These are phyloP conservation scores for Halcyon leucocephala DNA, from an alignment of 2,797 vertebrate genomes.

Conservation along the genomic window DNA sequence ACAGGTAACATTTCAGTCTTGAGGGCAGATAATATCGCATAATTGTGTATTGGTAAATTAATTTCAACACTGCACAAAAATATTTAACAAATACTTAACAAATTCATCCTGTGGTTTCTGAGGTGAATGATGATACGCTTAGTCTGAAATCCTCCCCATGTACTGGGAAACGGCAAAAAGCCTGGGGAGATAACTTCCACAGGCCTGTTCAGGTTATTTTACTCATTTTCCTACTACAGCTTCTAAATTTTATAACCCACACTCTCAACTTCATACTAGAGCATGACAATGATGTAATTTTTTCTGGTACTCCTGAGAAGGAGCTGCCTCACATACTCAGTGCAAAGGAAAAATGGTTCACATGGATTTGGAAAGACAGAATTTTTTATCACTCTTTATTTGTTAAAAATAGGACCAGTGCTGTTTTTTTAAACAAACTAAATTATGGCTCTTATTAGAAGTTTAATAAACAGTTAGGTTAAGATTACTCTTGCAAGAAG, in stretches of 20 bases:
- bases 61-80: neutral
- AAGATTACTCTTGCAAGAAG: neutral
- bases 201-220: neutral
- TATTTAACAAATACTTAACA: neutral
- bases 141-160: neutral
- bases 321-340: neutral
- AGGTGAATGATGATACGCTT: neutral
- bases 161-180: neutral
- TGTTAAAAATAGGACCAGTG: neutral
- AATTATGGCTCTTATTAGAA: neutral
- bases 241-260: neutral
- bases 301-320: neutral
- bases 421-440: neutral
- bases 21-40: neutral
- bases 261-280: neutral
- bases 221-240: neutral
- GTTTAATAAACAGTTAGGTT: neutral
- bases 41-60: neutral
- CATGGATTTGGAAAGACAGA: neutral
- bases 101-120: neutral
- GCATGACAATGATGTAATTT: rapidly evolving
- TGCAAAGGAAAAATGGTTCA: neutral
- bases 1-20: neutral
- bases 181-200: neutral
- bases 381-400: neutral